Percentiles rank a stretch among this genome's conserved stretches.
Conservation (phyloP, 2,797 vertebrate genomes). For the Cirrhinus molitorella region DNA sequence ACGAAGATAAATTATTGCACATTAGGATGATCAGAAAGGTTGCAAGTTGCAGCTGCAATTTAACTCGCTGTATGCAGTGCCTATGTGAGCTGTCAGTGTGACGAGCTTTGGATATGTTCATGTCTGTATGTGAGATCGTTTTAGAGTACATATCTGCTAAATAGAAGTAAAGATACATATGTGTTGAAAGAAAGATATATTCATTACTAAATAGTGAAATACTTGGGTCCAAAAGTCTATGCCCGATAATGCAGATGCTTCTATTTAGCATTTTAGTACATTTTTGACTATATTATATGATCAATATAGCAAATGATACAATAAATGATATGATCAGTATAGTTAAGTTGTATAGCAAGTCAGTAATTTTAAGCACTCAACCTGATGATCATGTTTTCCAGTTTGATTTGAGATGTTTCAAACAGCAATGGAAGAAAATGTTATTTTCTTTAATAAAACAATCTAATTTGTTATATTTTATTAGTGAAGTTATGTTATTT, state of each 20-base stretch:
- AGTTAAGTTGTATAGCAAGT: background rate
- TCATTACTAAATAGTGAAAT: background rate
- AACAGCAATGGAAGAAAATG: background rate
- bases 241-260: background rate
- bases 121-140: background rate
- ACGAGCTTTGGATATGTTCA: background rate
- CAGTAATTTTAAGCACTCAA: too few species aligned
- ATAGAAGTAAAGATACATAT: background rate
- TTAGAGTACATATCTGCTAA: background rate
- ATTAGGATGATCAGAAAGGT: background rate
- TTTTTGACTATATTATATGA: too few species aligned
- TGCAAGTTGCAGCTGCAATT: background rate
- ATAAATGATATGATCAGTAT: background rate
- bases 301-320: background rate
- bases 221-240: background rate
- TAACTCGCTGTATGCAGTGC: background rate
- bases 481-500: background rate
- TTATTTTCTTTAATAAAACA: too few species aligned
- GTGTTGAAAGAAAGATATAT: background rate
- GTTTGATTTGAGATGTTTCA: background rate
- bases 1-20: too few species aligned
- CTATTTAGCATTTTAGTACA: background rate
- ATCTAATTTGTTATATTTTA: background rate
- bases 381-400: background rate
- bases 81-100: conserved; percentile 1